These are phyloP conservation scores for Microtus montanus DNA, from an alignment of 2,113 vertebrate species.

Conservation along the genomic window DNA sequence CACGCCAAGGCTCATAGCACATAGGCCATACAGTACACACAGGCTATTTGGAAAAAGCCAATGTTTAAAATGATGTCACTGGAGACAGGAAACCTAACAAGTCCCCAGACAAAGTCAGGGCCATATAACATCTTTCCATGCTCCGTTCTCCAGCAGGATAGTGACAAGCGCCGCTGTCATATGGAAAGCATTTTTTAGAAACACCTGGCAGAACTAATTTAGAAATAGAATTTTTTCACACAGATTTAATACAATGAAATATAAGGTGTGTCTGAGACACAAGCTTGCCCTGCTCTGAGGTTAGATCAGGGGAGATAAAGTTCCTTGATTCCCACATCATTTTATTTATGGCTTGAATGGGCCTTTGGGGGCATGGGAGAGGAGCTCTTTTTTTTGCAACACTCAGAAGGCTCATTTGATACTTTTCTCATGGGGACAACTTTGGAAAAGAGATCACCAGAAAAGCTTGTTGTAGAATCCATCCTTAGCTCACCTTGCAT, in stretches of 20 bases:
- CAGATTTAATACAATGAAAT: constrained; percentile 43
- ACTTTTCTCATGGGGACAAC: constrained; percentile 31
- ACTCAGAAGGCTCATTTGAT: not conserved
- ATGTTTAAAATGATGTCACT: constrained; percentile 59
- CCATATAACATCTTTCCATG: not conserved
- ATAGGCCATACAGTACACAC: not conserved
- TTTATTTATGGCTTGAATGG: constrained; percentile 19
- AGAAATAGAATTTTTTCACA: not conserved
- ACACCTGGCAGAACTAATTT: constrained; percentile 64
- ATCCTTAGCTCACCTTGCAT: not conserved
- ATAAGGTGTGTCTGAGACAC: constrained; percentile 27
- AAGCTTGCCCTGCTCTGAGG: not conserved
- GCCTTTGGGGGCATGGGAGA: not conserved
- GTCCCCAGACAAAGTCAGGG: constrained; percentile 58
- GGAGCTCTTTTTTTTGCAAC: not conserved
- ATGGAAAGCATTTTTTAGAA: constrained; percentile 71
- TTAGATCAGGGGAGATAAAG: constrained; percentile 24
- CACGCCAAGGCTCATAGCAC: not conserved
- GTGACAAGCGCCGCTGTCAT: constrained; percentile 58
- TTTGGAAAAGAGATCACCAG: not conserved
- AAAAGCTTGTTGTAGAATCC: not conserved
- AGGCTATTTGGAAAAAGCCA: constrained; percentile 52
- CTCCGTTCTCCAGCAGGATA: constrained; percentile 59
- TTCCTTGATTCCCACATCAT: constrained; percentile 15
- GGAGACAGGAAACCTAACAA: constrained; percentile 56